Percentiles rank a stretch among this genome's conserved stretches.
phyloP scores from a whole-genome alignment of 2,888 invertebrate genomes.

The Orchesellides sinensis region DNA sequence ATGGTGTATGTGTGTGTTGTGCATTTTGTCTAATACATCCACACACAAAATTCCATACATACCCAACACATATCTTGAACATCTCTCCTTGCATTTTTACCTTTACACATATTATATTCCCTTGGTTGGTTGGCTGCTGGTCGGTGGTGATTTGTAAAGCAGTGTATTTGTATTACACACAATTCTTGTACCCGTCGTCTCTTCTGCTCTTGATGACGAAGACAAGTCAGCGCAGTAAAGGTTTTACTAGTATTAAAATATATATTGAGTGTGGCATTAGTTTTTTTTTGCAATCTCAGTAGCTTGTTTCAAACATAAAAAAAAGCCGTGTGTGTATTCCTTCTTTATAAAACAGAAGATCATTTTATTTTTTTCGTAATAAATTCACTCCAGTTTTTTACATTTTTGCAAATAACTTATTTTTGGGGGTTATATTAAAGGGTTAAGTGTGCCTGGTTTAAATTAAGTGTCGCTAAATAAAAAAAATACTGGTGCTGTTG shows the following conservation, averaged over 20 bases:
- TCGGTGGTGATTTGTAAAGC: background rate
- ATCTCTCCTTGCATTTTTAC: background rate
- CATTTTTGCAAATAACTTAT: background rate
- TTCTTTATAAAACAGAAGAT: background rate
- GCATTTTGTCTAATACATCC: background rate
- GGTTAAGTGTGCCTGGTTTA: background rate
- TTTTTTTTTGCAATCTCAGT: conserved; percentile 44
- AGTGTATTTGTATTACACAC: background rate
- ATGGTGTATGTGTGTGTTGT: background rate
- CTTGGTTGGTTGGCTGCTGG: background rate
- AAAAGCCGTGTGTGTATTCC: background rate
- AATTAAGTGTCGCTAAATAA: no score
- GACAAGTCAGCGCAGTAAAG: background rate
- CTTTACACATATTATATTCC: background rate
- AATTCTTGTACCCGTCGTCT: no score
- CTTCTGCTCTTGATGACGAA: background rate
- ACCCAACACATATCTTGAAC: background rate
- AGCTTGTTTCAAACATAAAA: conserved; percentile 24
- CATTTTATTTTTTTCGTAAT: background rate
- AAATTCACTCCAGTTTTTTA: background rate
- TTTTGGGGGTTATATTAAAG: background rate
- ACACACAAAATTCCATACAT: background rate
- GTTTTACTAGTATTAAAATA: background rate
- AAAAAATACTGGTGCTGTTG: background rate
- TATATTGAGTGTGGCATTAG: background rate